phyloP scores from a whole-genome alignment of 2,797 vertebrate species.

The Anguilla megastoma region DNA sequence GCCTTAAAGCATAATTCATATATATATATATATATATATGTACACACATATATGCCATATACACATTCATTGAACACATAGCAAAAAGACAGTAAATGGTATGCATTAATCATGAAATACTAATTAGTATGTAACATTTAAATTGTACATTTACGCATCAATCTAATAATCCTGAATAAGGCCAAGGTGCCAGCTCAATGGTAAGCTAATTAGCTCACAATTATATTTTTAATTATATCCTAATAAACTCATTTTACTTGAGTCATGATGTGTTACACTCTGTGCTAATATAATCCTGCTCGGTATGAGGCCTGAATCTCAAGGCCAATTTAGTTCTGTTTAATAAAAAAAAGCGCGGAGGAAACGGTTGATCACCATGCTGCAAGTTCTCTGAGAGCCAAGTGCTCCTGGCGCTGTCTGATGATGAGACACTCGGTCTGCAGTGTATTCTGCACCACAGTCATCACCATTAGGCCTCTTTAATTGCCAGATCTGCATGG shows the following conservation, averaged over 20 bases:
- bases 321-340: conserved; percentile 52
- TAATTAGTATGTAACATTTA: conserved; percentile 51
- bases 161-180: conserved; percentile 57
- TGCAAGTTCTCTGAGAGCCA: not conserved
- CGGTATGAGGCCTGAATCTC: conserved; percentile 60
- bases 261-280: conserved; percentile 60
- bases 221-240: conserved; percentile 65
- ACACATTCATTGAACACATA: not conserved
- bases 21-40: too few relatives aligned
- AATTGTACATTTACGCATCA: conserved; percentile 43
- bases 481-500: conserved; percentile 24
- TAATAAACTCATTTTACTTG: conserved; percentile 61
- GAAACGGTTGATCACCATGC: not conserved
- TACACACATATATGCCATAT: not conserved
- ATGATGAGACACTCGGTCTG: not conserved
- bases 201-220: conserved; percentile 61
- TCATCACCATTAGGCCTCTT: conserved; percentile 20
- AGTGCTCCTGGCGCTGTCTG: conserved; percentile 4
- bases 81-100: conserved; percentile 24
- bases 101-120: conserved; percentile 43
- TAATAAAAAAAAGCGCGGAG: conserved; percentile 38
- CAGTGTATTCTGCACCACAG: not conserved
- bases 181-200: conserved; percentile 43
- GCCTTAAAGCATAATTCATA: too few relatives aligned
- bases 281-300: conserved; percentile 55